These are phyloP conservation scores for Ptilorrhoa leucosticta DNA, from an alignment of 2,113 vertebrate species.

Conservation along the genomic window DNA sequence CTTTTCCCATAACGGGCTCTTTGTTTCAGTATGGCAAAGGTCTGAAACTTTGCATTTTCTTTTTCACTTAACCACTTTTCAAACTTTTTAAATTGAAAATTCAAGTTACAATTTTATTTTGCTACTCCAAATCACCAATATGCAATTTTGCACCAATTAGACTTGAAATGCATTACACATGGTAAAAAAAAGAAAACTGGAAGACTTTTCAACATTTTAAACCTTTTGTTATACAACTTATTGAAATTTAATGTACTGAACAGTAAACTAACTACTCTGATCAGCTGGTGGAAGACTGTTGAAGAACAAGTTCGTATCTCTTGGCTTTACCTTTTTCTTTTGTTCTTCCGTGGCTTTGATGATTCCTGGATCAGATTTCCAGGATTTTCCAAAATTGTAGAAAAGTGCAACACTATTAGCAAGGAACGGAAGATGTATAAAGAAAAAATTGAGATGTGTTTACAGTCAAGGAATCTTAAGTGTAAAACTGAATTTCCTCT, in stretches of 20 bases:
- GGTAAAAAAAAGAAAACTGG: not conserved
- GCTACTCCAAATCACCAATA: not conserved
- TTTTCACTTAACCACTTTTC: not conserved
- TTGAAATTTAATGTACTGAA: not conserved
- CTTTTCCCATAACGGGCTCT: not conserved
- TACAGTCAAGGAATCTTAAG: constrained; percentile 82
- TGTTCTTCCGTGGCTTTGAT: constrained; percentile 99
- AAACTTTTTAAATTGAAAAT: not conserved
- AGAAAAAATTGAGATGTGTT: constrained; percentile 92
- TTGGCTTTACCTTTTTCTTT: constrained; percentile 91
- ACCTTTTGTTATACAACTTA: not conserved
- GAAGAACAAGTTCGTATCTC: not conserved
- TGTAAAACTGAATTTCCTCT: not conserved
- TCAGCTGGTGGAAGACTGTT: not conserved
- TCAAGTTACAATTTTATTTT: not conserved
- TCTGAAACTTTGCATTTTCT: not conserved
- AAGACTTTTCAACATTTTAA: not conserved
- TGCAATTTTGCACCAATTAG: not conserved
- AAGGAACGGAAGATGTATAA: constrained; percentile 94
- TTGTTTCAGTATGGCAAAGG: not conserved
- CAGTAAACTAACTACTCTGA: not conserved
- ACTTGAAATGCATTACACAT: not conserved
- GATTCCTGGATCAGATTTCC: constrained; percentile 98
- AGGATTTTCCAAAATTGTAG: constrained; percentile 99
- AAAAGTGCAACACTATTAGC: constrained; percentile 92